Conservation (phyloP, 2,888 invertebrate species). For the Julus scanicus region DNA sequence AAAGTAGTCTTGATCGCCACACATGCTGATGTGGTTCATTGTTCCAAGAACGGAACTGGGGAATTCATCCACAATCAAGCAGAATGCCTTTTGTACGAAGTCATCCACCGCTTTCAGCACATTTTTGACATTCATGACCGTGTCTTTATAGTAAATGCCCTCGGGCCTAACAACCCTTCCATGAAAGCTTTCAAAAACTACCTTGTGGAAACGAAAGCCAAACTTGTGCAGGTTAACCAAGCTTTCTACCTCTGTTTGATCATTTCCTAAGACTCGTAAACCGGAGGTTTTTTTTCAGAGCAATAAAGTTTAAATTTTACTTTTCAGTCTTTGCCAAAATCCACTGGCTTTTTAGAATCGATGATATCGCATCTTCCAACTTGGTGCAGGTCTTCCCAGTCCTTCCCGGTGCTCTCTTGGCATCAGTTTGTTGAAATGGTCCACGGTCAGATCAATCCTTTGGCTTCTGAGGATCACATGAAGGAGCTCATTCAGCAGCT, state of each 20-base stretch:
- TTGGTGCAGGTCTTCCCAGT: constrained; percentile 70
- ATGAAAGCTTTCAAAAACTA: constrained; percentile 73
- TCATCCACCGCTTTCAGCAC: constrained; percentile 69
- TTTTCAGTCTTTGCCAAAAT: constrained; percentile 68
- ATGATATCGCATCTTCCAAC: constrained; percentile 69
- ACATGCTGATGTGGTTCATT: constrained; percentile 72
- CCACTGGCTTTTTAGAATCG: constrained; percentile 73
- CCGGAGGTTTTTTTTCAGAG: not conserved
- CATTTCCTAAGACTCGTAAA: too few relatives aligned
- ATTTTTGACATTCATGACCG: constrained; percentile 72
- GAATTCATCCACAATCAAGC: constrained; percentile 72
- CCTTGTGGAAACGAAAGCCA: constrained; percentile 69
- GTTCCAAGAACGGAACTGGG: constrained; percentile 70
- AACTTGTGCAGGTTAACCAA: constrained; percentile 69
- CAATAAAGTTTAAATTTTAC: constrained; percentile 31
- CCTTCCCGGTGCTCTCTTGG: constrained; percentile 74
- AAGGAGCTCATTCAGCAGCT: constrained; percentile 74
- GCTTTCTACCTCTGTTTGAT: not conserved
- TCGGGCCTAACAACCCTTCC: constrained; percentile 73
- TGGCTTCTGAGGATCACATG: constrained; percentile 75
- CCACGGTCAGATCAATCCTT: constrained; percentile 73
- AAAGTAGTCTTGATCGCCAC: constrained; percentile 74
- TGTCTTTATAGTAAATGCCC: constrained; percentile 74
- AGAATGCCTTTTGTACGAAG: constrained; percentile 68
- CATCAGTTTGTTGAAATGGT: constrained; percentile 72